Conservation (phyloP, 1,140 invertebrate species). For the Drosophila bifasciata region DNA sequence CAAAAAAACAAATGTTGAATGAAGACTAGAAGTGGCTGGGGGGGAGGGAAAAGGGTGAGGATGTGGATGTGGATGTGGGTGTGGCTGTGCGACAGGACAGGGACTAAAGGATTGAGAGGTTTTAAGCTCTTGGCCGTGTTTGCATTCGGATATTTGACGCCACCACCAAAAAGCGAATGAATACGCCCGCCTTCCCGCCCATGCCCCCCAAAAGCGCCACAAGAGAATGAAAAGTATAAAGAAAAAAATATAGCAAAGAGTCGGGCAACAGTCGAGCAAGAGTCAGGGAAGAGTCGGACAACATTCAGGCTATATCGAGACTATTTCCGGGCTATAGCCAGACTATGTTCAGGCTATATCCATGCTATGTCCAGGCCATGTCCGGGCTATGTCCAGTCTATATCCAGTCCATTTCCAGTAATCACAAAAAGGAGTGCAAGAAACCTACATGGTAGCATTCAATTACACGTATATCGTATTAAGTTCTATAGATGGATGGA, state of each 20-base stretch:
- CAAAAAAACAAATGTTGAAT: too few species aligned
- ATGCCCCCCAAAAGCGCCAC: not conserved
- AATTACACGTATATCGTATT: not conserved
- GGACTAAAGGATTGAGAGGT: not conserved
- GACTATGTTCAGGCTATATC: too few species aligned
- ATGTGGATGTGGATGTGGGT: too few species aligned
- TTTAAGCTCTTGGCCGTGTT: conserved; percentile 8
- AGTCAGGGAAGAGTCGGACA: not conserved
- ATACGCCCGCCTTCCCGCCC: too few species aligned
- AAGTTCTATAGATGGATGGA: too few species aligned
- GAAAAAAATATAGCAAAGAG: not conserved
- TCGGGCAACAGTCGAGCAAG: too few species aligned
- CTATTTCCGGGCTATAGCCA: too few species aligned
- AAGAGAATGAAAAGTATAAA: not conserved
- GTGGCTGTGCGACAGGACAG: not conserved
- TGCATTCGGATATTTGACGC: conserved; percentile 45
- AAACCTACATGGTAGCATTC: not conserved
- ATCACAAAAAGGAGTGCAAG: not conserved
- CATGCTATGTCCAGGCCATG: too few species aligned
- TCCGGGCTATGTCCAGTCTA: too few species aligned
- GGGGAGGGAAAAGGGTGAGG: too few species aligned
- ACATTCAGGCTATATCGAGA: too few species aligned
- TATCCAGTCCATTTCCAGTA: too few species aligned
- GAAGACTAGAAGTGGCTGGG: not conserved
- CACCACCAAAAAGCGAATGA: conserved; percentile 11